Conservation (phyloP, 2,888 invertebrate genomes). For the Nebria brevicollis region DNA sequence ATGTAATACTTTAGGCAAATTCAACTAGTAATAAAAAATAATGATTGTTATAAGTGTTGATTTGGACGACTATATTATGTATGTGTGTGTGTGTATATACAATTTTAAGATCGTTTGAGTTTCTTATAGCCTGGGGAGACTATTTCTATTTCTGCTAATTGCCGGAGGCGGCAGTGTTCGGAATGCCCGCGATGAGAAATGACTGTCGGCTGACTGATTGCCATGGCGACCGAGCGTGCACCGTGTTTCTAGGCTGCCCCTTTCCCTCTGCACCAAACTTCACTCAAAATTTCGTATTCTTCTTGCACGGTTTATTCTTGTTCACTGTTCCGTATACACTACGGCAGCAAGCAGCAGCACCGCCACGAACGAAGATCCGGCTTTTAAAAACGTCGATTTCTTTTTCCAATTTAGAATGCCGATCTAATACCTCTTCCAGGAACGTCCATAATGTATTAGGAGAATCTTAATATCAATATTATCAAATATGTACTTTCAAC, state of each 20-base stretch:
- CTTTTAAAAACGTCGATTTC: slow-evolving; percentile 42
- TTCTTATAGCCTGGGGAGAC: slow-evolving; percentile 48
- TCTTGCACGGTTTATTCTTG: slow-evolving; percentile 48
- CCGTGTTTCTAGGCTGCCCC: neutral
- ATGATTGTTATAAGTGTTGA: slow-evolving; percentile 17
- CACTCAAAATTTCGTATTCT: slow-evolving; percentile 52
- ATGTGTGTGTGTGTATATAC: slow-evolving; percentile 23
- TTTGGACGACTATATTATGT: neutral
- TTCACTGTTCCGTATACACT: slow-evolving; percentile 53
- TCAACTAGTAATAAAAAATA: no score
- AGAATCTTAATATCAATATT: no score
- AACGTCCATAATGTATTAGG: neutral
- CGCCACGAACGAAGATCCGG: slow-evolving; percentile 52
- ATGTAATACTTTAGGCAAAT: no score
- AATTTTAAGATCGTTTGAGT: slow-evolving; percentile 35
- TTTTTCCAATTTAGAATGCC: neutral
- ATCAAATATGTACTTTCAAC: no score
- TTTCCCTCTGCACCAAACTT: neutral
- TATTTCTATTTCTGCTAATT: slow-evolving; percentile 64
- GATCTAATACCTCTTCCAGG: slow-evolving; percentile 39
- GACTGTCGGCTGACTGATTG: slow-evolving; percentile 61
- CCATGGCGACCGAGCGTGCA: slow-evolving; percentile 60
- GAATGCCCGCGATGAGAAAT: slow-evolving; percentile 62
- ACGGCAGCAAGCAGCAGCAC: neutral
- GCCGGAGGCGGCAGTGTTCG: slow-evolving; percentile 60